These are phyloP conservation scores for Nipponia nippon DNA, from an alignment of 2,113 vertebrate species.

Conservation along the genomic window DNA sequence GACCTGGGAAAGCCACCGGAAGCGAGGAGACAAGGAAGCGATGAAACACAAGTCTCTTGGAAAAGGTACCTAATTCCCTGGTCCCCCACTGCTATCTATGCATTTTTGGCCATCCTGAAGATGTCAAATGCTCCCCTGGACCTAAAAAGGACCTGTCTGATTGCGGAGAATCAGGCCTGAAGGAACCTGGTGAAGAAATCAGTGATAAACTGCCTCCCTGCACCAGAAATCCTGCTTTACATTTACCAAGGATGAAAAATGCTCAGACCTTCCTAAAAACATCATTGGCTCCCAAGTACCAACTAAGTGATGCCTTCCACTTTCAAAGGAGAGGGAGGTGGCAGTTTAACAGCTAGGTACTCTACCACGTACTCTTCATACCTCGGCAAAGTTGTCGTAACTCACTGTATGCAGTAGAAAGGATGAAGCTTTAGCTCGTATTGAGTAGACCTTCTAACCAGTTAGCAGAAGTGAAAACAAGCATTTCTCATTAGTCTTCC, in stretches of 20 bases:
- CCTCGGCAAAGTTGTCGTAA: not conserved
- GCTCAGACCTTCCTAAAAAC: not conserved
- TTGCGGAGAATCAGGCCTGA: not conserved
- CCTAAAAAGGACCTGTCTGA: not conserved
- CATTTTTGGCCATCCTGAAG: not conserved
- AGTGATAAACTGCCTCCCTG: not conserved
- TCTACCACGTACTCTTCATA: not conserved
- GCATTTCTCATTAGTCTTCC: not conserved
- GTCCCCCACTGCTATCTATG: not conserved
- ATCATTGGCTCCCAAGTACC: not conserved
- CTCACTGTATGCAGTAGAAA: not conserved
- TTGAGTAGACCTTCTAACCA: not conserved
- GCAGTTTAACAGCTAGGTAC: not conserved
- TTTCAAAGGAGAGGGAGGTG: not conserved
- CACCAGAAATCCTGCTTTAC: not conserved
- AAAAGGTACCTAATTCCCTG: not conserved
- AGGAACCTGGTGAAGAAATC: not conserved
- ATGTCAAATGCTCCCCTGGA: not conserved
- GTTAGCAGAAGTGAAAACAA: not conserved
- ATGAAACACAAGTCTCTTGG: not conserved
- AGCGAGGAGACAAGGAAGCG: not conserved
- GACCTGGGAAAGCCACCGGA: not conserved
- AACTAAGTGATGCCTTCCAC: not conserved
- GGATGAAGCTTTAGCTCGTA: not conserved
- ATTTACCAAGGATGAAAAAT: not conserved